A percentile compares a stretch with the other conserved stretches of the same genome.
Conservation (phyloP, 2,113 vertebrate genomes). For the Dicentrarchus labrax region DNA sequence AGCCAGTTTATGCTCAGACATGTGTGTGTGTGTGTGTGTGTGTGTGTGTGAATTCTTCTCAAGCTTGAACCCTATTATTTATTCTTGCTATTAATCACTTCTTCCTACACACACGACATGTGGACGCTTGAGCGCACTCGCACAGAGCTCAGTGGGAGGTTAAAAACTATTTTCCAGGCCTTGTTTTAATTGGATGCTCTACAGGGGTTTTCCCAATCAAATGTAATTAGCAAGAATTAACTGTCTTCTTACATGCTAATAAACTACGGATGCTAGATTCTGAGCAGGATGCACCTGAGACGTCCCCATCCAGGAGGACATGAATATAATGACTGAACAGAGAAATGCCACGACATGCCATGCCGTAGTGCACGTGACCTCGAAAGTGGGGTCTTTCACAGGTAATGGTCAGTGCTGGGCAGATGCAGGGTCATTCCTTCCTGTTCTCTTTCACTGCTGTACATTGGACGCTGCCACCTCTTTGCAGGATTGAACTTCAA, state of each 20-base stretch:
- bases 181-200: conserved; percentile 61
- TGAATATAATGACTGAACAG: neutral
- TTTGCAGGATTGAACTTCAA: neutral
- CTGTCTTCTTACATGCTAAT: neutral
- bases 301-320: neutral
- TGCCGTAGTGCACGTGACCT: no score
- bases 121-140: neutral
- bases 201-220: conserved; percentile 52
- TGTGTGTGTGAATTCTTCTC: conserved; percentile 19
- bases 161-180: conserved; percentile 55
- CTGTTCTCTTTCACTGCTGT: neutral
- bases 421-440: neutral
- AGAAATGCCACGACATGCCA: neutral
- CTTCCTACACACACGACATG: conserved; percentile 7
- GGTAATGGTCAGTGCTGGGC: neutral
- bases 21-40: conserved; percentile 27
- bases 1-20: neutral
- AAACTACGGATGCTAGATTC: neutral
- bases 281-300: conserved; percentile 19
- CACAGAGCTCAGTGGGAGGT: conserved; percentile 48
- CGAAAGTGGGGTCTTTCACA: neutral
- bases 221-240: conserved; percentile 60
- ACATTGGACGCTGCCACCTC: neutral
- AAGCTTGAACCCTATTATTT: conserved; percentile 44
- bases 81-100: conserved; percentile 51